phyloP scores from a whole-genome alignment of 2,888 invertebrate genomes.

The Nephrotoma guestfalica region DNA sequence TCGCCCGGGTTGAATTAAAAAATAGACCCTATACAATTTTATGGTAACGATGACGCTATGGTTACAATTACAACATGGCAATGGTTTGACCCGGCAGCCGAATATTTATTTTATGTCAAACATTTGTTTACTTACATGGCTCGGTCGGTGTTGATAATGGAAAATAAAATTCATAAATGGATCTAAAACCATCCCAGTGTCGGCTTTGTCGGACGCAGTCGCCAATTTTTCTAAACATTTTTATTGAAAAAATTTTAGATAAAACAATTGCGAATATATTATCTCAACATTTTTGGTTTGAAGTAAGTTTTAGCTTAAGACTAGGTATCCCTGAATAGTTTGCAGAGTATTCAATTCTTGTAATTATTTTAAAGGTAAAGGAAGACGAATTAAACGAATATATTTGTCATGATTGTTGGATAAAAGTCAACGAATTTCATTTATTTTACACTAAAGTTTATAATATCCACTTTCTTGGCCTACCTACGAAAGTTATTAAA shows the following conservation, averaged over 20 bases:
- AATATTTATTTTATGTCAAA: too few species aligned
- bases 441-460: neutral
- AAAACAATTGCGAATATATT: constrained; percentile 6
- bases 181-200: neutral
- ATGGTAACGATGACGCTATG: too few species aligned
- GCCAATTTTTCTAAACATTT: neutral
- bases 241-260: neutral
- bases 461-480: neutral
- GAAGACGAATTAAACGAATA: neutral
- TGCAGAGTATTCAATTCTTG: neutral
- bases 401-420: neutral
- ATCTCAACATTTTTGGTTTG: constrained; percentile 10
- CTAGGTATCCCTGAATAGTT: neutral
- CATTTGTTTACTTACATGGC: too few species aligned
- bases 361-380: neutral
- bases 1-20: too few species aligned
- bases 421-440: neutral
- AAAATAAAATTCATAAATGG: too few species aligned
- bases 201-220: neutral
- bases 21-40: too few species aligned
- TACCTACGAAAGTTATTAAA: neutral
- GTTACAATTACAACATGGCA: too few species aligned
- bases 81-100: too few species aligned
- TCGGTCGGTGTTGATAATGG: too few species aligned
- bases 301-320: constrained; percentile 1